A percentile compares a stretch with the other conserved stretches of the same genome.
These are phyloP conservation scores for Patagioenas fasciata DNA, from an alignment of 2,113 vertebrate species.

Conservation along the genomic window DNA sequence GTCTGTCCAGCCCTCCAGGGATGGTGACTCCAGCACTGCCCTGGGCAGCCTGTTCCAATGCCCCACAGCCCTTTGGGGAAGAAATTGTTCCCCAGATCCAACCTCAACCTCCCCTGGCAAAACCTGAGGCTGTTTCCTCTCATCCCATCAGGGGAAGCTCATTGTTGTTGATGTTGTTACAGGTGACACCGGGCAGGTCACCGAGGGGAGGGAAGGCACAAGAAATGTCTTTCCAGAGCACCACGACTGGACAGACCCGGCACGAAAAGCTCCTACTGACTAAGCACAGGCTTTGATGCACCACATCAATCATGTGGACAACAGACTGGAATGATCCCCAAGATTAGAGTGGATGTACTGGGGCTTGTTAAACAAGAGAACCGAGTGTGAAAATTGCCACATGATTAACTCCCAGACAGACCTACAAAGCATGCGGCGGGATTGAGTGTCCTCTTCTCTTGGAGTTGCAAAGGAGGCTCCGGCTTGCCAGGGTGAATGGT, in stretches of 20 bases:
- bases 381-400: slow-evolving; percentile 4
- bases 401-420: slow-evolving; percentile 10
- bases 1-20: too few relatives aligned
- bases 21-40: too few relatives aligned
- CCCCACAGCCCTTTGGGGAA: too few relatives aligned
- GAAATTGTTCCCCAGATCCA: too few relatives aligned
- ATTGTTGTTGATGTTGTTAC: rapidly evolving
- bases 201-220: neutral
- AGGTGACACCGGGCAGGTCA: neutral
- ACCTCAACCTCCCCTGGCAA: too few relatives aligned
- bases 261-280: neutral
- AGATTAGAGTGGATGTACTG: neutral
- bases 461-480: neutral
- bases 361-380: slow-evolving; percentile 32
- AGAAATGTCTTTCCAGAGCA: neutral
- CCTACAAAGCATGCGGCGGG: neutral
- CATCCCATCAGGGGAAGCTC: neutral
- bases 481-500: neutral
- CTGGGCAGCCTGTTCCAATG: too few relatives aligned
- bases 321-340: neutral
- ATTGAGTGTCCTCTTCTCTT: neutral
- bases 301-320: neutral
- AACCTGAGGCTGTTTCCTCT: too few relatives aligned
- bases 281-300: neutral
- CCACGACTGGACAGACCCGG: neutral